phyloP scores from a whole-genome alignment of 2,797 vertebrate species.

The Schizopygopsis pylzovi region DNA sequence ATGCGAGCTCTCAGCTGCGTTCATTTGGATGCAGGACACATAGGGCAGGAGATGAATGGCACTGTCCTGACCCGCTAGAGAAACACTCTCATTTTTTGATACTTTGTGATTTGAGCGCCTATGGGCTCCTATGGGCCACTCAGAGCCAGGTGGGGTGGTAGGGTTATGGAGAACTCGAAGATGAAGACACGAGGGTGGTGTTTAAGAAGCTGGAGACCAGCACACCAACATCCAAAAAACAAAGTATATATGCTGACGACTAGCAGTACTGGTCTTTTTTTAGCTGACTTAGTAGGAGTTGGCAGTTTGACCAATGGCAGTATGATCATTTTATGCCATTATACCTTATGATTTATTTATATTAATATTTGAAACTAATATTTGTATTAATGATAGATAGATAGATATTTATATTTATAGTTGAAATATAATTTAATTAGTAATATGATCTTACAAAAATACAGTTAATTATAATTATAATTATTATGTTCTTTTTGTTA shows the following conservation, averaged over 20 bases:
- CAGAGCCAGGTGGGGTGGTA: conserved; percentile 3
- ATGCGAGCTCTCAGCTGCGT: conserved; percentile 54
- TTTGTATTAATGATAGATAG: too few relatives aligned
- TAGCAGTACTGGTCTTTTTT: not conserved
- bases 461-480: not conserved
- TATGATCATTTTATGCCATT: not conserved
- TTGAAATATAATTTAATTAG: too few relatives aligned
- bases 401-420: too few relatives aligned
- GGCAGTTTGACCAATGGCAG: not conserved
- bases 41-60: conserved; percentile 68
- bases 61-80: conserved; percentile 69
- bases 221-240: not conserved
- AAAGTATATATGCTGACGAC: not conserved
- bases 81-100: conserved; percentile 67
- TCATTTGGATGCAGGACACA: conserved; percentile 70
- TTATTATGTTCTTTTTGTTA: not conserved
- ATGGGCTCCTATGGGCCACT: conserved; percentile 58
- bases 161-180: conserved; percentile 40
- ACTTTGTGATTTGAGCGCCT: conserved; percentile 65
- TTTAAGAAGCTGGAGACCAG: not conserved
- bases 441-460: not conserved
- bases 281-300: conserved; percentile 20
- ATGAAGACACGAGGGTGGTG: conserved; percentile 35
- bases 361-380: not conserved
- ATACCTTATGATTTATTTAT: not conserved